Conservation (phyloP, 2,797 vertebrate genomes). For the Lithobates pipiens region DNA sequence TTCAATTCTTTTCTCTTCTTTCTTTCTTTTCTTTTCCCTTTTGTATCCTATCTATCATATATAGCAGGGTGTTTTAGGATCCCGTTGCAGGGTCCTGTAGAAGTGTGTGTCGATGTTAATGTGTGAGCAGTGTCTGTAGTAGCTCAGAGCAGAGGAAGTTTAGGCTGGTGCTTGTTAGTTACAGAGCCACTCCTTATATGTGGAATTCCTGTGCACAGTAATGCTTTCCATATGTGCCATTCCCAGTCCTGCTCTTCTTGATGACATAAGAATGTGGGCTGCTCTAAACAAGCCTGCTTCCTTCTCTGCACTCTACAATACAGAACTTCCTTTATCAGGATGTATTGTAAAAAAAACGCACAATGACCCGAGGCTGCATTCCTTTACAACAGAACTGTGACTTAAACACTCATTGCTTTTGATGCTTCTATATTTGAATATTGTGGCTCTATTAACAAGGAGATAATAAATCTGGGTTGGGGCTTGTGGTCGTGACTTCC, state of each 20-base stretch:
- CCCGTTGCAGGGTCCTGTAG: no score
- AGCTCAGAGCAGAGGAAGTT: constrained; percentile 27
- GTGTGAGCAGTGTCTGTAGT: constrained; percentile 1
- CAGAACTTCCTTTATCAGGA: constrained; percentile 34
- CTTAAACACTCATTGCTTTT: not conserved
- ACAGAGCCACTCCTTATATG: constrained; percentile 58
- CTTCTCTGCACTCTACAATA: constrained; percentile 13
- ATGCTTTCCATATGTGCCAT: constrained; percentile 55
- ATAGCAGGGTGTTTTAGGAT: no score
- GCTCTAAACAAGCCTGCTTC: constrained; percentile 36
- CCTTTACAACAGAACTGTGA: not conserved
- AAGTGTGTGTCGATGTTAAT: not conserved
- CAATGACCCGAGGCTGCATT: not conserved
- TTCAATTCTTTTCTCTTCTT: no score
- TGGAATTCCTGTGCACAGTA: constrained; percentile 51
- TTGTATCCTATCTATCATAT: no score
- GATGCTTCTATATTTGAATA: not conserved
- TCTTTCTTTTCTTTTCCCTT: no score
- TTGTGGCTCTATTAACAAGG: not conserved
- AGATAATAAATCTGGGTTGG: not conserved
- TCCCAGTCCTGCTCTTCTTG: constrained; percentile 33
- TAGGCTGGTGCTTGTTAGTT: constrained; percentile 36
- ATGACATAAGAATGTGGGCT: constrained; percentile 58
- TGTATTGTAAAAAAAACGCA: not conserved
- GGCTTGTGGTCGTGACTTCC: not conserved